A percentile compares a stretch with the other conserved stretches of the same genome.
Evolutionary conservation across 2,113 vertebrate genomes (phyloP).

Genomic region (Sorex fumeus): DNA sequence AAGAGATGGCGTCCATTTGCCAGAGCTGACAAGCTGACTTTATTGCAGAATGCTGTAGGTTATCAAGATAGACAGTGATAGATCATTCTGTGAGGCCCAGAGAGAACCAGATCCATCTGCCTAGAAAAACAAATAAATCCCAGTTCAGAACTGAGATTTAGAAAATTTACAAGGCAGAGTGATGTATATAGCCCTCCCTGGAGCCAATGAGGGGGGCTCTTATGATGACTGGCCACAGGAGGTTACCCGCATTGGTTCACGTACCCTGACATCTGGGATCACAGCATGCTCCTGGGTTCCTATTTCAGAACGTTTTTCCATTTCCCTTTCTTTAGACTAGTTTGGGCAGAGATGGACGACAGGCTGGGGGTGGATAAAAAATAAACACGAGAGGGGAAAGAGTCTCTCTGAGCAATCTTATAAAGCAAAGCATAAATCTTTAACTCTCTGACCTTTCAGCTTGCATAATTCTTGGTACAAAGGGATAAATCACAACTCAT

Average conservation of each 20-base stretch:
- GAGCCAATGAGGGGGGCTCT: slow-evolving; percentile 42
- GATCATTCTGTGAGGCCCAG: slow-evolving; percentile 82
- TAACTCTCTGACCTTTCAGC: slow-evolving; percentile 84
- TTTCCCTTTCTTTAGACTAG: slow-evolving; percentile 66
- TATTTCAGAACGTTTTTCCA: slow-evolving; percentile 74
- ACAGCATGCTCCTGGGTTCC: slow-evolving; percentile 54
- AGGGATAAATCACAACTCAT: slow-evolving; percentile 82
- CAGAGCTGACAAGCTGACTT: slow-evolving; percentile 83
- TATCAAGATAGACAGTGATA: slow-evolving; percentile 86
- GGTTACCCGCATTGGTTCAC: slow-evolving; percentile 64
- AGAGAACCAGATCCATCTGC: slow-evolving; percentile 84
- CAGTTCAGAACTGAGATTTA: slow-evolving; percentile 80
- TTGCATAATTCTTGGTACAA: slow-evolving; percentile 74
- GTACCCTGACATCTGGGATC: slow-evolving; percentile 68
- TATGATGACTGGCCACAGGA: slow-evolving; percentile 68
- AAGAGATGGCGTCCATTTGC: slow-evolving; percentile 77
- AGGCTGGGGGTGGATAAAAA: slow-evolving; percentile 71
- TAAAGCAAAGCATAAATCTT: slow-evolving; percentile 87
- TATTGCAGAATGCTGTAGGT: slow-evolving; percentile 82
- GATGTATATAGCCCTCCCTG: slow-evolving; percentile 64
- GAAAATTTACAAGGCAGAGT: slow-evolving; percentile 83
- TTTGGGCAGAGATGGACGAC: slow-evolving; percentile 81
- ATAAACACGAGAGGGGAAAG: slow-evolving; percentile 67
- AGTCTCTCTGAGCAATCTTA: slow-evolving; percentile 79
- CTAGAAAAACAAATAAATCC: slow-evolving; percentile 89